Percentiles rank a stretch among this genome's conserved stretches.
Conservation (phyloP, 2,113 vertebrate species). For the Shinisaurus crocodilurus region DNA sequence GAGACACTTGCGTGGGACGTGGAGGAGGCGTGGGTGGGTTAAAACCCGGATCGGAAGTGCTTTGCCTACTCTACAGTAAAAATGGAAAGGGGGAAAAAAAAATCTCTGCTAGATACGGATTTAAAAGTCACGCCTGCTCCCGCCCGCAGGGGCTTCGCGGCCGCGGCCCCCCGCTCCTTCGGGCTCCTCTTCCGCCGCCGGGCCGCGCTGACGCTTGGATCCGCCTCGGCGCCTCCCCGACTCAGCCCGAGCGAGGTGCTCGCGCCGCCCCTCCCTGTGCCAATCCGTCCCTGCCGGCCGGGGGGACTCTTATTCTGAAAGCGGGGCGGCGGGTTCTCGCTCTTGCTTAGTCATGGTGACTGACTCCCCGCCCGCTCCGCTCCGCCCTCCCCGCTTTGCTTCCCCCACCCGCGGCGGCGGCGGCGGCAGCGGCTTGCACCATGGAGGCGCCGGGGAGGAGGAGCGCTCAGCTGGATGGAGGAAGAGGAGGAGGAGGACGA, state of each 20-base stretch:
- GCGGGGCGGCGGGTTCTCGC: constrained; percentile 18
- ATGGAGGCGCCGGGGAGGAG: constrained; percentile 57
- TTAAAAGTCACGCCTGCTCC: too few species aligned
- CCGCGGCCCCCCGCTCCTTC: too few species aligned
- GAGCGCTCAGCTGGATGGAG: constrained; percentile 26
- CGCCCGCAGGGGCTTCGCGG: too few species aligned
- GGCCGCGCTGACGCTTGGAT: rapidly evolving
- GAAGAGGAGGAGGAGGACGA: constrained; percentile 42
- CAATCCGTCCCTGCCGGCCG: too few species aligned
- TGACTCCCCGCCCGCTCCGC: constrained; percentile 31
- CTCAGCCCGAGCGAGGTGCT: not conserved
- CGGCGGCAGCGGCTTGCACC: constrained; percentile 18
- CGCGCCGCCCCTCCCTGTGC: not conserved
- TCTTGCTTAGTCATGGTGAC: constrained; percentile 76
- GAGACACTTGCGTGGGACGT: too few species aligned
- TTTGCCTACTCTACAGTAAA: too few species aligned
- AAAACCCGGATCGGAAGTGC: too few species aligned
- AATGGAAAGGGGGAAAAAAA: too few species aligned
- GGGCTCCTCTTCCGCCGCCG: too few species aligned
- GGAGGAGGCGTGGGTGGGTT: rapidly evolving
- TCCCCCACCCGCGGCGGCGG: not conserved
- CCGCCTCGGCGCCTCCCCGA: not conserved
- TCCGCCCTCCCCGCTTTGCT: not conserved
- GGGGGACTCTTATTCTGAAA: constrained; percentile 71
- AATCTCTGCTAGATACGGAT: too few species aligned